Evolutionary conservation across 1,140 invertebrate species (phyloP).

Genomic region (Andrena cerasifolii): DNA sequence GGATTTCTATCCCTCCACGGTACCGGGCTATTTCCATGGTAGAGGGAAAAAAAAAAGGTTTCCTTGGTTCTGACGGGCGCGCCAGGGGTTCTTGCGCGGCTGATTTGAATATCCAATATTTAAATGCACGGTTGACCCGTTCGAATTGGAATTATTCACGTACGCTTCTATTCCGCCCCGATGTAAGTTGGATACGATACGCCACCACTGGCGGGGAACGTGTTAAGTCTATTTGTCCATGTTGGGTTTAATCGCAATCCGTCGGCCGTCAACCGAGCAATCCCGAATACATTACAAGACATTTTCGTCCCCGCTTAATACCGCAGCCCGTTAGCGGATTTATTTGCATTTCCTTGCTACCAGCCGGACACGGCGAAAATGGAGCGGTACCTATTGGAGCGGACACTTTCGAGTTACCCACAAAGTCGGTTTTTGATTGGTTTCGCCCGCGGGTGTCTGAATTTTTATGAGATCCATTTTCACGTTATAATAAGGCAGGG

Average conservation of each 20-base stretch:
- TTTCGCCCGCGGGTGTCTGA: background rate
- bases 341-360: background rate
- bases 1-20: conserved; percentile 2
- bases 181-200: conserved; percentile 31
- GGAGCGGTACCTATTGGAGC: background rate
- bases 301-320: conserved; percentile 1
- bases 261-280: background rate
- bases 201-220: background rate
- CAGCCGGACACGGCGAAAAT: background rate
- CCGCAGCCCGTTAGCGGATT: background rate
- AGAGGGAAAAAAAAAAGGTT: background rate
- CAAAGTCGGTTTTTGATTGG: background rate
- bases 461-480: background rate
- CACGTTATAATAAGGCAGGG: background rate
- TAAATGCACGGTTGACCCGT: conserved; percentile 31
- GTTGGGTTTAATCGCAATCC: conserved; percentile 33
- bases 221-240: conserved; percentile 22
- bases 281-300: conserved; percentile 5
- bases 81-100: conserved; percentile 1
- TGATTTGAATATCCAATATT: conserved; percentile 45
- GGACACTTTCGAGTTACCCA: no score
- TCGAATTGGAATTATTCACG: conserved; percentile 43
- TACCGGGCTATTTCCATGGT: background rate
- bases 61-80: no score
- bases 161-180: conserved; percentile 12